Percentiles rank a stretch among this genome's conserved stretches.
Evolutionary conservation across 1,140 invertebrate species (phyloP).

Genomic region (Microplitis demolitor): DNA sequence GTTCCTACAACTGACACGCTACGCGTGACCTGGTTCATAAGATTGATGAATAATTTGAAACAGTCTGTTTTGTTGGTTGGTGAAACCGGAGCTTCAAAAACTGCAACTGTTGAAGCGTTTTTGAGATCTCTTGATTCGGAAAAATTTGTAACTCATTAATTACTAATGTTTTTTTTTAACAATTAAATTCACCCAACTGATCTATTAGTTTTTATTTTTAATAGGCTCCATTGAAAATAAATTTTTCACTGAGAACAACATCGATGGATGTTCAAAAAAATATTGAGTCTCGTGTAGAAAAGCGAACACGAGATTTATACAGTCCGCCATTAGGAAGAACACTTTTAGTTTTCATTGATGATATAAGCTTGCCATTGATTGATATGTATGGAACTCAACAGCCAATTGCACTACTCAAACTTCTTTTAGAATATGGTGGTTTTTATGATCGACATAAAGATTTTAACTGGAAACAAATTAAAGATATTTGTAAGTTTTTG

Average conservation of each 20-base stretch:
- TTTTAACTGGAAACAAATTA: slow-evolving; percentile 85
- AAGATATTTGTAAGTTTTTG: slow-evolving; percentile 70
- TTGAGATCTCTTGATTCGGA: slow-evolving; percentile 71
- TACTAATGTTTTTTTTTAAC: not conserved
- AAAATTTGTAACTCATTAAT: slow-evolving; percentile 68
- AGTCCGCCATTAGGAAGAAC: slow-evolving; percentile 86
- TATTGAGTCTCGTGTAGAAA: slow-evolving; percentile 84
- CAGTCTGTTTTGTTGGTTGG: slow-evolving; percentile 83
- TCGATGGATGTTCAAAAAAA: slow-evolving; percentile 87
- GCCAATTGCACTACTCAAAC: slow-evolving; percentile 86
- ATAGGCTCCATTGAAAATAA: slow-evolving; percentile 77
- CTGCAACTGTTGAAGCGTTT: slow-evolving; percentile 84
- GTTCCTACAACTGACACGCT: slow-evolving; percentile 89
- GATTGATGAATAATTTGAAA: slow-evolving; percentile 77
- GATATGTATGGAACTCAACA: slow-evolving; percentile 91
- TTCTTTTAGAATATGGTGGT: slow-evolving; percentile 83
- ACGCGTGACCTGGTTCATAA: slow-evolving; percentile 76
- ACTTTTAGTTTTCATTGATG: slow-evolving; percentile 87
- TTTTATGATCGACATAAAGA: slow-evolving; percentile 89
- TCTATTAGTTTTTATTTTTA: slow-evolving; percentile 25
- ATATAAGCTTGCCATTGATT: slow-evolving; percentile 92
- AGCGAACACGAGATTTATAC: slow-evolving; percentile 86
- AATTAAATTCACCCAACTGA: slow-evolving; percentile 5
- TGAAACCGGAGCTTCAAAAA: slow-evolving; percentile 90
- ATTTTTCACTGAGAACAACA: slow-evolving; percentile 88